Base-by-base conservation (phyloP, 2,888 invertebrate species). In the Lutraria lutraria region DNA sequence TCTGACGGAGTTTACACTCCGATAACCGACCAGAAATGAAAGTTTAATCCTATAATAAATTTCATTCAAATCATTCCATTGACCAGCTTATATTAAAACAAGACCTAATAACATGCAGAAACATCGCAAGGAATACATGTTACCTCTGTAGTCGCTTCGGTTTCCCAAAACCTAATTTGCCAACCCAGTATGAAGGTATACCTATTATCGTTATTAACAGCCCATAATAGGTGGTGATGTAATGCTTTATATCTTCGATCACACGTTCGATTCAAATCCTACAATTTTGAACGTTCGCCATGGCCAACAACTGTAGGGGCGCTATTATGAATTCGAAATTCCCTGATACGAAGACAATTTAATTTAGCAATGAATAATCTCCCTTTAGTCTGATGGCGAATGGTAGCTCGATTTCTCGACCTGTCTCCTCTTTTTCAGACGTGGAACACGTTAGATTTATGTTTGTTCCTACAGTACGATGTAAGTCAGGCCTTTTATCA, bases 281-380 rank as follows among this genome's bases (percentile, higher is more conserved):
- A 97, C 94, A 81, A 98, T 95, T 93, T 97, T 97, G n/a, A 98
- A 97, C 0, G 97, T 97, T 4, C 97, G 97, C 76, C 97, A 96
- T 95, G 98, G 97, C 98, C 98, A 98, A 95, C 98, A 98, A 95
- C 93, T 94, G 90, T 95, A 95, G 94, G 90, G 19, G 94, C 94
- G 12, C 97, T 96, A 95, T 98, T 98, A 0, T 96, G 94, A 43
- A 97, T 96, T 93, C 97, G 96, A 0, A 97, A 96, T 79, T 96
- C 95, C 54, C 97, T 96, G 76, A 98, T 97, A 31, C 97, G 97
- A 68, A 98, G 96, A 81, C 97, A 97, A 94, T 98, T 97, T 25
- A 97, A 97, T 0, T 97, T 95, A 94, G 97, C 97, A 72, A 98
- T 96, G 86, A 96, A 97, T 88, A 98, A 97, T 90, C 98, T 96